These are phyloP conservation scores for Mus pahari DNA, from an alignment of 2,113 vertebrate species.

Conservation along the genomic window DNA sequence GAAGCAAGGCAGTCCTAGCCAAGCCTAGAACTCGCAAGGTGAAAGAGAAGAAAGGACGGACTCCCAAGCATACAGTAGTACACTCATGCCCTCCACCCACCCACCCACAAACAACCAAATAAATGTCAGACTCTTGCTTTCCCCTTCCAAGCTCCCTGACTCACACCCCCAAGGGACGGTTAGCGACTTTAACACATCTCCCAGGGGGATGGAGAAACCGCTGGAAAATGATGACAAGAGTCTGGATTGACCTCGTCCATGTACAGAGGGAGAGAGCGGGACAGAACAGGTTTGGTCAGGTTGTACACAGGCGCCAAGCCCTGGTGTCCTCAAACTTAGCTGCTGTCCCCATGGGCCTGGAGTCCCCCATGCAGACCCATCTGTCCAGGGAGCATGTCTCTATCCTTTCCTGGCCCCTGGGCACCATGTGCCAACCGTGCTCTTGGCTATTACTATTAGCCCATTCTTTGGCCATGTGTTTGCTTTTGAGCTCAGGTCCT, in stretches of 20 bases:
- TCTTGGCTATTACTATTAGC: not conserved
- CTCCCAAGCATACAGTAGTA: not conserved
- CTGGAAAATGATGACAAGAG: not conserved
- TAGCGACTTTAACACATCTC: not conserved
- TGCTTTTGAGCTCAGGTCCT: not conserved
- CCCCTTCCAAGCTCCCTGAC: not conserved
- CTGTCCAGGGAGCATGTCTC: not conserved
- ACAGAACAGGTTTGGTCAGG: not conserved
- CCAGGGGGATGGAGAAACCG: no score
- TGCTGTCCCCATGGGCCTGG: no score
- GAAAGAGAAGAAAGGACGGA: not conserved
- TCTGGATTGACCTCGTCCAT: not conserved
- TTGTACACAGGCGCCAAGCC: not conserved
- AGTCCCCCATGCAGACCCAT: not conserved
- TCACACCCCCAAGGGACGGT: not conserved
- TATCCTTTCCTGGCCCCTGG: not conserved
- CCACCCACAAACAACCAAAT: not conserved
- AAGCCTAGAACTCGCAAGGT: not conserved
- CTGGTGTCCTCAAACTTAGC: not conserved
- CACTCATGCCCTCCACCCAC: not conserved
- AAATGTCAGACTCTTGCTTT: not conserved
- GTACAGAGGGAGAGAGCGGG: not conserved
- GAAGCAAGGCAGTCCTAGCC: no score
- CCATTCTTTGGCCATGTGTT: rapidly evolving
- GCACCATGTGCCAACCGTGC: not conserved